Base-by-base conservation (phyloP, 2,888 invertebrate genomes). In the Stenolophus ochropezus region DNA sequence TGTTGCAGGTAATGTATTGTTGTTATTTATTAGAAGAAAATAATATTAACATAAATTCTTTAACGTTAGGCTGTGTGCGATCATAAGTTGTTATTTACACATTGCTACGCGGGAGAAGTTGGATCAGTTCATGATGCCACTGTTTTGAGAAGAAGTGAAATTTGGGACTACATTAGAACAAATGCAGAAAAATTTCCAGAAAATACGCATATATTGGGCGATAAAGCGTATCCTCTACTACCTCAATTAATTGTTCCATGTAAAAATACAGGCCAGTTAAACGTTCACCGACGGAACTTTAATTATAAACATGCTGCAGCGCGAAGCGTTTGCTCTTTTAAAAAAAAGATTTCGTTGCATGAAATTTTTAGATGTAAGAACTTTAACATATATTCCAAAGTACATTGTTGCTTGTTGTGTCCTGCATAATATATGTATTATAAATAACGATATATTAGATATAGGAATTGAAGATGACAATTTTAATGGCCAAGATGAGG, bases 41-140 rank as follows among this genome's bases (percentile, higher is more conserved):
- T 49, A 49, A n/a, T 49, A 49, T 49, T 49, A 49, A 1, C 49
- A 1, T 49, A 49, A 49, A 1, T 49, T 49, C 6, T n/a, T 49
- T 16, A 11, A 49, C n/a, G n/a, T 49, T 6, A 74, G 49, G 74
- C 42, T 47, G 80, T 81, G 25, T 82, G 80, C 58, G 73, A 81
- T 56, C 74, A 71, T 53, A 8, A 20, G 3, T 16, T 33, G 4
- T 11, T 81, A 33, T 81, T 82, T 71, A 71, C 79, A 16, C 23
- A 69, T 82, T 27, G 53, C 20, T 73, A 73, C 33, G 74, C 73
- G 2, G 80, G 82, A 4, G 65, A 82, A 47, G 61, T 58, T 4
- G 75, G 82, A 14, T 82, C 82, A n/a, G 71, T 77, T 18, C 82
- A 82, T 75, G 82, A 82, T 82, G 80, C 81, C 8, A 53, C 56